These are phyloP conservation scores for Semicossyphus pulcher DNA, from an alignment of 2,113 vertebrate genomes.

Conservation along the genomic window DNA sequence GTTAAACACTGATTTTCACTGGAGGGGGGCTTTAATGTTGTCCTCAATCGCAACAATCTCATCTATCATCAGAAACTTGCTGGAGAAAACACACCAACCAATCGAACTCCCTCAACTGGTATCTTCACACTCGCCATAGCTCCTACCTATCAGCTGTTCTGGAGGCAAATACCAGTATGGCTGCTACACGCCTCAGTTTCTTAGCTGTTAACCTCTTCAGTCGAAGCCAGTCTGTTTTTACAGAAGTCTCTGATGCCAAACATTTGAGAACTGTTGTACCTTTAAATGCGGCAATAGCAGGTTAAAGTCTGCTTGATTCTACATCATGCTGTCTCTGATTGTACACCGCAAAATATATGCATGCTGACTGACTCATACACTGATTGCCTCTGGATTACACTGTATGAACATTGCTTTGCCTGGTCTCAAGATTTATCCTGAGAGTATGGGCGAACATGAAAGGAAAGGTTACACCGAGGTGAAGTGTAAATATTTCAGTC, in stretches of 20 bases:
- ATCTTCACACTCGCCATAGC: too few relatives aligned
- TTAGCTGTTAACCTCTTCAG: too few relatives aligned
- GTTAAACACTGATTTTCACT: too few relatives aligned
- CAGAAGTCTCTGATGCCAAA: too few relatives aligned
- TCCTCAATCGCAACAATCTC: not conserved
- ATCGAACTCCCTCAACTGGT: not conserved
- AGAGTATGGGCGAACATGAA: not conserved
- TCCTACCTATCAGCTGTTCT: too few relatives aligned
- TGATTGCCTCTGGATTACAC: not conserved
- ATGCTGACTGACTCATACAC: conserved; percentile 1
- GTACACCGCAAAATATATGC: too few relatives aligned
- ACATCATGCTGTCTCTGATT: not conserved
- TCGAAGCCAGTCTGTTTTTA: too few relatives aligned
- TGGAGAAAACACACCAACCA: not conserved
- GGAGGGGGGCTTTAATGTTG: not conserved
- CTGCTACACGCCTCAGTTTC: too few relatives aligned
- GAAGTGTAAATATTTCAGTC: conserved; percentile 1
- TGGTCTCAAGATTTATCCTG: not conserved
- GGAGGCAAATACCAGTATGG: too few relatives aligned
- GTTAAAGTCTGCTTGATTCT: not conserved
- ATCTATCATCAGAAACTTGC: not conserved
- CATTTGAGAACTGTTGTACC: too few relatives aligned
- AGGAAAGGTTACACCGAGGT: not conserved
- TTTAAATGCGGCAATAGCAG: too few relatives aligned
- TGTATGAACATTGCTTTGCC: not conserved